phyloP scores from a whole-genome alignment of 2,888 invertebrate genomes.

The Hipparchia semele region DNA sequence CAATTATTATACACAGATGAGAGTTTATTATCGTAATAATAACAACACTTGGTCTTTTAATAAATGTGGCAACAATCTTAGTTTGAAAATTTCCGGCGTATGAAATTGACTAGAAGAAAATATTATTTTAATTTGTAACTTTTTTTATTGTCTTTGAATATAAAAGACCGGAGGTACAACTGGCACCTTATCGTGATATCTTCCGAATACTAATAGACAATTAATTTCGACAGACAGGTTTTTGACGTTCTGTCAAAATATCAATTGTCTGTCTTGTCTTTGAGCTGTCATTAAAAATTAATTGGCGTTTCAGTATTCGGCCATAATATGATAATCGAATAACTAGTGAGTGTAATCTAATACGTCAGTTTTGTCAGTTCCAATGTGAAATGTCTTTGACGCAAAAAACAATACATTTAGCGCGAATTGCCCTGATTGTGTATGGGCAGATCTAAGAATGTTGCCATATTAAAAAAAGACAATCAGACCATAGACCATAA shows the following conservation, averaged over 20 bases:
- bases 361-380: neutral
- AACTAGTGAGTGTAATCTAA: neutral
- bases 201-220: neutral
- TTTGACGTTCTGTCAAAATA: neutral
- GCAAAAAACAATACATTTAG: neutral
- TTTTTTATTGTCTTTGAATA: conserved; percentile 31
- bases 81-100: conserved; percentile 17
- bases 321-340: neutral
- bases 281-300: neutral
- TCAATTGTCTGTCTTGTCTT: neutral
- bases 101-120: conserved; percentile 43
- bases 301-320: neutral
- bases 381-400: neutral
- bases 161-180: conserved; percentile 18
- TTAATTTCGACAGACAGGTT: neutral
- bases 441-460: conserved; percentile 31
- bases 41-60: conserved; percentile 46
- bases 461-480: conserved; percentile 37
- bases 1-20: conserved; percentile 53
- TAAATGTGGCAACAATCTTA: conserved; percentile 53
- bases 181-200: neutral
- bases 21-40: conserved; percentile 51
- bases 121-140: conserved; percentile 13
- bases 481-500: conserved; percentile 24
- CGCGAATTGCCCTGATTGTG: neutral